These are phyloP conservation scores for Enteromius mattozi DNA, from an alignment of 2,797 vertebrate species.

Conservation along the genomic window DNA sequence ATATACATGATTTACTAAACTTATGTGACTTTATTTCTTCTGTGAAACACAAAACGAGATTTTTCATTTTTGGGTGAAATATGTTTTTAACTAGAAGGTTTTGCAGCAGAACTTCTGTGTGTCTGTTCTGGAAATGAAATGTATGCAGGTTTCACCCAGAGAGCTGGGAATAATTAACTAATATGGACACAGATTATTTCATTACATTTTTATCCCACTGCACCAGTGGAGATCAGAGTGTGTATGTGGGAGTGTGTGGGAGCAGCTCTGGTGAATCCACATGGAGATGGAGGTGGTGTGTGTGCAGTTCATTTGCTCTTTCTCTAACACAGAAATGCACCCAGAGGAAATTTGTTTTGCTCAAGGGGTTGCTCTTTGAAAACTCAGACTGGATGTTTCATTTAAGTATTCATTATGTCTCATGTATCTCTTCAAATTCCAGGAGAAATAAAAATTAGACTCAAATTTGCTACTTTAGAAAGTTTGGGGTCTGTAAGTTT, in stretches of 20 bases:
- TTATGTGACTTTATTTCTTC: neutral
- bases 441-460: neutral
- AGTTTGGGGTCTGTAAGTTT: neutral
- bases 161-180: conserved; percentile 45
- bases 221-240: conserved; percentile 32
- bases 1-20: neutral
- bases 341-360: conserved; percentile 6
- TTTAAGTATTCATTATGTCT: conserved; percentile 2
- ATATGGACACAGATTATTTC: conserved; percentile 42
- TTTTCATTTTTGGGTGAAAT: neutral
- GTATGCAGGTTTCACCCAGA: conserved; percentile 23
- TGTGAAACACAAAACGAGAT: neutral
- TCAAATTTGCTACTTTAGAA: neutral
- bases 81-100: neutral
- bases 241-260: conserved; percentile 38
- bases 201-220: conserved; percentile 42
- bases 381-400: neutral
- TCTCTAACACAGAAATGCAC: conserved; percentile 19
- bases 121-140: conserved; percentile 31
- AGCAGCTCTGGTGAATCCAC: conserved; percentile 38
- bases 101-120: conserved; percentile 37
- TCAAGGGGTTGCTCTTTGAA: conserved; percentile 5
- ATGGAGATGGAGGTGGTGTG: conserved; percentile 26
- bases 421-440: neutral
- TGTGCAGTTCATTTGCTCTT: conserved; percentile 13